Conservation (phyloP, 2,888 invertebrate genomes). For the Auanema sp. region DNA sequence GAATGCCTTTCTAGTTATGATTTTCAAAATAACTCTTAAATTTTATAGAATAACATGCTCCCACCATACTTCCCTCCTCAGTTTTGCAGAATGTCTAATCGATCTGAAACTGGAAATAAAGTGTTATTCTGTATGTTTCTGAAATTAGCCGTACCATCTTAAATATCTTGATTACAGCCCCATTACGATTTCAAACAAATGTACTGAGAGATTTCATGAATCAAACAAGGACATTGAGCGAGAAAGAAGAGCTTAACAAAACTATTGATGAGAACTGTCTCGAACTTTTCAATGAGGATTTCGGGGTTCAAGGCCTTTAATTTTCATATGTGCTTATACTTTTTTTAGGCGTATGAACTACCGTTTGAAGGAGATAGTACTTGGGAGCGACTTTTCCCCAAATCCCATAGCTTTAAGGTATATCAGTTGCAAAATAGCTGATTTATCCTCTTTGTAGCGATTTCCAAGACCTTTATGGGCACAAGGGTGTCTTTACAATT, state of each 20-base stretch:
- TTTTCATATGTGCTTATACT: no score
- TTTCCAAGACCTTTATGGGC: slow-evolving; percentile 19
- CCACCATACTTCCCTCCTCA: no score
- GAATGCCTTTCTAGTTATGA: not conserved
- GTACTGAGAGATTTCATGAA: not conserved
- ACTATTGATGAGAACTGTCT: not conserved
- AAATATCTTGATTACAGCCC: slow-evolving; percentile 6
- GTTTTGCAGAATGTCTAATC: no score
- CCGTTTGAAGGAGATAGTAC: not conserved
- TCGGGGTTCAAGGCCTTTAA: not conserved
- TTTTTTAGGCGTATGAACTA: no score
- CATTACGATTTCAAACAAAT: slow-evolving; percentile 9
- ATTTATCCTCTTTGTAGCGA: slow-evolving; percentile 7
- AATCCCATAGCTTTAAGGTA: not conserved
- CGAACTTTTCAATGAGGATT: slow-evolving; percentile 7
- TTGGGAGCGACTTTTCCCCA: not conserved
- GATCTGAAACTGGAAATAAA: no score
- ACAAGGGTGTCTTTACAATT: slow-evolving; percentile 2
- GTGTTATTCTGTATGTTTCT: no score
- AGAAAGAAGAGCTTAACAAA: slow-evolving; percentile 2
- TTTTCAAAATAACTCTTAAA: not conserved
- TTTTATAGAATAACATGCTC: no score
- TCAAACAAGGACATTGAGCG: slow-evolving; percentile 3
- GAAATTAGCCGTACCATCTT: not conserved
- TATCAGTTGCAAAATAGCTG: not conserved